A percentile compares a stretch with the other conserved stretches of the same genome.
Evolutionary conservation across 2,797 vertebrate species (phyloP).

Genomic region (Anguilla marmorata): DNA sequence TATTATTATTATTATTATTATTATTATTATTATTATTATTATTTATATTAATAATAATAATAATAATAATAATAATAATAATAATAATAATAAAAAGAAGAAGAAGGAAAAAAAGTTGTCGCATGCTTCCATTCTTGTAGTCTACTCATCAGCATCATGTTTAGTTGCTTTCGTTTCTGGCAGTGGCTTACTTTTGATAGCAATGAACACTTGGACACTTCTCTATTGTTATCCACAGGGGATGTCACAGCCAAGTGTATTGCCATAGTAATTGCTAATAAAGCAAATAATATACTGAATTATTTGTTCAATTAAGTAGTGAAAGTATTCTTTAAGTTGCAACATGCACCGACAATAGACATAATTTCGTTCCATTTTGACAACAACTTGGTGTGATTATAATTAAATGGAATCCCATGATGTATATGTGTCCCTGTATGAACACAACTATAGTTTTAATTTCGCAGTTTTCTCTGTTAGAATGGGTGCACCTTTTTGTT

Average conservation of each 20-base stretch:
- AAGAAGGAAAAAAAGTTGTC: not conserved
- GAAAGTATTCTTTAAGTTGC: not conserved
- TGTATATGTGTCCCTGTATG: not conserved
- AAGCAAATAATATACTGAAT: not conserved
- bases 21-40: not conserved
- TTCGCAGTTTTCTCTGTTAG: not conserved
- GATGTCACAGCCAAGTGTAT: not conserved
- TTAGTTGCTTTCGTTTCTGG: not conserved
- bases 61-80: not conserved
- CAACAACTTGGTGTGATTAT: not conserved
- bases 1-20: not conserved
- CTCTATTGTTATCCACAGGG: not conserved
- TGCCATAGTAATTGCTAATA: not conserved
- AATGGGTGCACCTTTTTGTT: slow-evolving; percentile 20
- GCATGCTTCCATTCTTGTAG: not conserved
- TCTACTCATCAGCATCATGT: not conserved
- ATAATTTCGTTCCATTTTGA: not conserved
- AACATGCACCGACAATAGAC: not conserved
- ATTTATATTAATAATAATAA: not conserved
- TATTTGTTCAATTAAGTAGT: not conserved
- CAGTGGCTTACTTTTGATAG: not conserved
- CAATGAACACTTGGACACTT: not conserved
- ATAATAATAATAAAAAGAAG: not conserved
- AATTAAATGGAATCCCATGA: too few species aligned
- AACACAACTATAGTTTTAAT: not conserved